These are phyloP conservation scores for Ailuropoda melanoleuca DNA, from an alignment of 2,113 vertebrate species.

Conservation along the genomic window DNA sequence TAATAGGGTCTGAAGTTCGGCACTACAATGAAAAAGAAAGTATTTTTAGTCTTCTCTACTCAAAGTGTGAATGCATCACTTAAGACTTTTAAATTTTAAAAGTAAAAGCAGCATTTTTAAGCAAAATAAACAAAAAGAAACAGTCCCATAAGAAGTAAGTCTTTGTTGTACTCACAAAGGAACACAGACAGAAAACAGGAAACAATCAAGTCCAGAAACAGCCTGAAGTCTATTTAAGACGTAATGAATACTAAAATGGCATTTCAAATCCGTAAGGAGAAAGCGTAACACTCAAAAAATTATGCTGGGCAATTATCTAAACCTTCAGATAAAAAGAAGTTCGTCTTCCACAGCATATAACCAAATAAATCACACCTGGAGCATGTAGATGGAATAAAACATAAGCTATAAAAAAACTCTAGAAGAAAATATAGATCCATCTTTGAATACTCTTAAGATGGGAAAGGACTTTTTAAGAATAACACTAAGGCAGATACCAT, in stretches of 20 bases:
- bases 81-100: slow-evolving; percentile 37
- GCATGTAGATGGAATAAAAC: not conserved
- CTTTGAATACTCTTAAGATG: not conserved
- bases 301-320: not conserved
- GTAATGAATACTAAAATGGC: not conserved
- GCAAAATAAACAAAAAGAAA: slow-evolving; percentile 16
- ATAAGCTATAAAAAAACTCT: not conserved
- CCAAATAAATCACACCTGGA: not conserved
- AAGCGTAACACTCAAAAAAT: not conserved
- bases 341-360: not conserved
- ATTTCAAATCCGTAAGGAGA: not conserved
- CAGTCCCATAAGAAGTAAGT: not conserved
- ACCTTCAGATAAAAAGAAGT: not conserved
- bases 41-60: slow-evolving; percentile 43
- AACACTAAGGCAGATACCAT: not conserved
- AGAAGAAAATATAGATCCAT: not conserved
- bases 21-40: slow-evolving; percentile 81
- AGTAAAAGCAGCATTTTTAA: slow-evolving; percentile 57
- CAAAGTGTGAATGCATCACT: slow-evolving; percentile 23
- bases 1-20: slow-evolving; percentile 95
- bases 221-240: not conserved
- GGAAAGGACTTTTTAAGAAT: not conserved
- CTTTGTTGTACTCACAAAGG: not conserved
- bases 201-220: not conserved
- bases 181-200: not conserved